A percentile compares a stretch with the other conserved stretches of the same genome.
phyloP scores from a whole-genome alignment of 2,797 vertebrate genomes.

The Trematomus bernacchii region DNA sequence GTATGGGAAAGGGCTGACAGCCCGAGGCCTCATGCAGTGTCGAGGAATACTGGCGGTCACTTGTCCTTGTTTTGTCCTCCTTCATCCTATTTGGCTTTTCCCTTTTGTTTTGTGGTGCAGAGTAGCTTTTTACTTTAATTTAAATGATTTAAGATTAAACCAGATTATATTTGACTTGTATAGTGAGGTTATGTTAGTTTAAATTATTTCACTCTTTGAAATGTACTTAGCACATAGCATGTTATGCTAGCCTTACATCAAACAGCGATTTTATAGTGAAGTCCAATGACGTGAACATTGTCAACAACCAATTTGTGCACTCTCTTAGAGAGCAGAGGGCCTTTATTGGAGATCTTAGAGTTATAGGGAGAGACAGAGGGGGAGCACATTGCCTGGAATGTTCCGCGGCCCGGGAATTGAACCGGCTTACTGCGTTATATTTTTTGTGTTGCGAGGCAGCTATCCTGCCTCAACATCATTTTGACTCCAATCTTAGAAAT shows the following conservation, averaged over 20 bases:
- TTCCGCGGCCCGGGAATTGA: no score
- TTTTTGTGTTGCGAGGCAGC: no score
- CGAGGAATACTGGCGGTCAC: conserved; percentile 19
- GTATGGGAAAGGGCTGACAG: background rate
- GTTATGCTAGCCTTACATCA: no score
- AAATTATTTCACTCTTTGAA: background rate
- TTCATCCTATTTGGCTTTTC: background rate
- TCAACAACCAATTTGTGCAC: no score
- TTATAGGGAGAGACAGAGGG: no score
- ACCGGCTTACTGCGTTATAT: no score
- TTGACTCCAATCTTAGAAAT: background rate
- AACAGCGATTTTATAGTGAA: no score
- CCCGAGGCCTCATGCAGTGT: background rate
- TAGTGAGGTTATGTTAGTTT: background rate
- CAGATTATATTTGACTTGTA: background rate
- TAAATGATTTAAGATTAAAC: no score
- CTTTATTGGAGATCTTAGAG: no score
- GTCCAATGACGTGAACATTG: no score
- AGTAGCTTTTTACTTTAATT: background rate
- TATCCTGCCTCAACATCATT: background rate
- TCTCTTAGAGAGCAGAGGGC: no score
- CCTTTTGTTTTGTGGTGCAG: background rate
- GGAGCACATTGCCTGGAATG: no score
- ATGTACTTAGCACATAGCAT: background rate
- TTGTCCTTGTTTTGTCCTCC: conserved; percentile 32